phyloP scores from a whole-genome alignment of 2,888 invertebrate genomes.

The Julus scandinavius region DNA sequence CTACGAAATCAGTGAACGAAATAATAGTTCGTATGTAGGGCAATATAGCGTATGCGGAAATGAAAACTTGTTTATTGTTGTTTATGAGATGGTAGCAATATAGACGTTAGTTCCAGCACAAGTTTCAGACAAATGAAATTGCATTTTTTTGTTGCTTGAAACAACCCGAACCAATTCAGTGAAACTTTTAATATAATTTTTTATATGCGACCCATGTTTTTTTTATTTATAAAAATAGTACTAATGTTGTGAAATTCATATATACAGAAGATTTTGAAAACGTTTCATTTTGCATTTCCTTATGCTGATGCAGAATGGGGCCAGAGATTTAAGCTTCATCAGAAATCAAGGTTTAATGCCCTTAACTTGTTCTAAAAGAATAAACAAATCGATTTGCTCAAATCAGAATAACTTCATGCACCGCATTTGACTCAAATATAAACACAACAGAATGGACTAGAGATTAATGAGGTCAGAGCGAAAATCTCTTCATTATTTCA shows the following conservation, averaged over 20 bases:
- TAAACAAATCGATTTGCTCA: too few species aligned
- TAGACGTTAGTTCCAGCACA: background rate
- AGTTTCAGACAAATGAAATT: conserved; percentile 7
- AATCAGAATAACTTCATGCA: too few species aligned
- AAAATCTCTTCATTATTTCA: background rate
- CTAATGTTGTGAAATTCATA: background rate
- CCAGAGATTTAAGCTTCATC: too few species aligned
- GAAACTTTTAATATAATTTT: background rate
- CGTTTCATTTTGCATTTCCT: too few species aligned
- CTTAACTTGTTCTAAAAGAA: too few species aligned
- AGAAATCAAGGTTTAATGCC: too few species aligned
- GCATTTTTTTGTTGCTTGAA: background rate
- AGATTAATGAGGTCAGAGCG: background rate
- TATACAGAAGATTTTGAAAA: too few species aligned
- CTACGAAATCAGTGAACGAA: background rate
- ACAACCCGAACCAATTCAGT: background rate
- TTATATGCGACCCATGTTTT: background rate
- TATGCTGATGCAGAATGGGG: too few species aligned
- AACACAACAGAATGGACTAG: background rate
- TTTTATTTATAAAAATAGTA: background rate
- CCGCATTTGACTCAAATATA: too few species aligned
- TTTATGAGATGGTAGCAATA: background rate
- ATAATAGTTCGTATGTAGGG: background rate
- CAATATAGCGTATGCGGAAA: background rate
- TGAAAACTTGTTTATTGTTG: background rate